Evolutionary conservation across 2,797 vertebrate species (phyloP).

Genomic region (Denticeps clupeoides): DNA sequence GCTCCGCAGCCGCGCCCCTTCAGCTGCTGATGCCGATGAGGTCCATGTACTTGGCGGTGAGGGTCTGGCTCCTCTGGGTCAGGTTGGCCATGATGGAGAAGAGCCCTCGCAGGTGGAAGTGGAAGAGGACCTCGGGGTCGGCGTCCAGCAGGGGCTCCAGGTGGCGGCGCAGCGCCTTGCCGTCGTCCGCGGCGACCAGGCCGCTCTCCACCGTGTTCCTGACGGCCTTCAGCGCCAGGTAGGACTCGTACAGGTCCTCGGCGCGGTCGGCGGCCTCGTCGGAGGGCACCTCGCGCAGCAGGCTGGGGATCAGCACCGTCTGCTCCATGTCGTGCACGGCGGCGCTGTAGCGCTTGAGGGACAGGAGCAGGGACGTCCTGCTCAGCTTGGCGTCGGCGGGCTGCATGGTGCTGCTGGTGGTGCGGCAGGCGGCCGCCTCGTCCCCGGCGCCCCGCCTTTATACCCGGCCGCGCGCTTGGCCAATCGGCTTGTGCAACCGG

Average conservation of each 20-base stretch:
- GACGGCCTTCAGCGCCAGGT: conserved; percentile 71
- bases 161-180: conserved; percentile 13
- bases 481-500: no score
- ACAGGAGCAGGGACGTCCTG: conserved; percentile 49
- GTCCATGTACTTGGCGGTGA: conserved; percentile 75
- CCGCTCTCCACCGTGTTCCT: conserved; percentile 62
- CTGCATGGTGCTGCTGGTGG: conserved; percentile 61
- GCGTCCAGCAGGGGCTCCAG: conserved; percentile 33
- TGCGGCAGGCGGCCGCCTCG: conserved; percentile 10
- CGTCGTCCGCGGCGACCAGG: conserved; percentile 40
- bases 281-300: conserved; percentile 62
- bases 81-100: conserved; percentile 68
- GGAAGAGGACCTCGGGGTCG: conserved; percentile 63
- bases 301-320: conserved; percentile 76
- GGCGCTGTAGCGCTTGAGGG: conserved; percentile 62
- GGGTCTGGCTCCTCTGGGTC: conserved; percentile 59
- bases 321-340: conserved; percentile 73
- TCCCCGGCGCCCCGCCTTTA: no score
- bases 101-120: conserved; percentile 69
- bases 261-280: conserved; percentile 20
- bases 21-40: conserved; percentile 52
- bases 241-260: conserved; percentile 63
- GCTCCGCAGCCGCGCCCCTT: neutral
- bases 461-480: no score
- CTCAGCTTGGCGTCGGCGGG: conserved; percentile 39